Evolutionary conservation across 2,888 invertebrate genomes (phyloP).

Genomic region (Heliconius charithonia): DNA sequence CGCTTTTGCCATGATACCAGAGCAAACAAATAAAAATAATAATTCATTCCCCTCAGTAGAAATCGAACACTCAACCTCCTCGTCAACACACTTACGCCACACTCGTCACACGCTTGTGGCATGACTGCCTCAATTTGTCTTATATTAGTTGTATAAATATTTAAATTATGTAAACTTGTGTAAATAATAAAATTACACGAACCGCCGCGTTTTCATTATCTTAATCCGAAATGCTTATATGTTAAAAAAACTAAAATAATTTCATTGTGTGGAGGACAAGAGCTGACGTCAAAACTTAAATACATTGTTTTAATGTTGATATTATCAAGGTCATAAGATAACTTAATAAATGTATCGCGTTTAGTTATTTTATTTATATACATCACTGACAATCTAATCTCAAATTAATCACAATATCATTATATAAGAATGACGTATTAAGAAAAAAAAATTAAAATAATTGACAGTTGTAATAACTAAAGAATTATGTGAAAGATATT

Average conservation of each 20-base stretch:
- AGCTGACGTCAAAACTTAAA: conserved; percentile 13
- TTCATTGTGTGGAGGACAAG: conserved; percentile 3
- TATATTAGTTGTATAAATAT: not conserved
- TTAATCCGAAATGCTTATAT: conserved; percentile 7
- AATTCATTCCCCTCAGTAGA: too few species aligned
- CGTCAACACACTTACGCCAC: too few species aligned
- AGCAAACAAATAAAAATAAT: too few species aligned
- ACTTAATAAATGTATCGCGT: conserved; percentile 6
- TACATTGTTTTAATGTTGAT: conserved; percentile 2
- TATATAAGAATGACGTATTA: conserved; percentile 7
- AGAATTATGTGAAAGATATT: not conserved
- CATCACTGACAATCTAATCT: conserved; percentile 12
- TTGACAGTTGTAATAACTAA: not conserved
- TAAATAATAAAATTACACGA: not conserved
- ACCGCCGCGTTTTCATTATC: not conserved
- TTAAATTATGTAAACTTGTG: not conserved
- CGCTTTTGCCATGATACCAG: too few species aligned
- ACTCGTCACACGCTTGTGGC: too few species aligned
- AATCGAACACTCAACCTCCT: too few species aligned
- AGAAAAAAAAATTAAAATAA: conserved; percentile 1
- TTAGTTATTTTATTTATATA: conserved; percentile 20
- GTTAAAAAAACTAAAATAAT: not conserved
- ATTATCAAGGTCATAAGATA: conserved; percentile 15
- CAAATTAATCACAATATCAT: not conserved
- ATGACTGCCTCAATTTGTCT: not conserved